Percentiles rank a stretch among this genome's conserved stretches.
Conservation (phyloP, 2,113 vertebrate genomes). For the Cheilinus undulatus region DNA sequence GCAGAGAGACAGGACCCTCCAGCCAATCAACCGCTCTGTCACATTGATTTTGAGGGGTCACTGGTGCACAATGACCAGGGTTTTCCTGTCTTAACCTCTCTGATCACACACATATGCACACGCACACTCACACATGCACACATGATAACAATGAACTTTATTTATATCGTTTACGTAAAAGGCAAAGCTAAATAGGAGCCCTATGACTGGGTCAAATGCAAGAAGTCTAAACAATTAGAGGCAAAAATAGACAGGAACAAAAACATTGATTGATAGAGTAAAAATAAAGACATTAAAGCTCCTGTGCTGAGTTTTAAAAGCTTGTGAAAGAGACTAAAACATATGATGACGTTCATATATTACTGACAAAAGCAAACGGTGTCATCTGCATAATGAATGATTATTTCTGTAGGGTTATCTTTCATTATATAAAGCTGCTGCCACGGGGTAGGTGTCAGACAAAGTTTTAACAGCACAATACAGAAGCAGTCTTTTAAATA, state of each 20-base stretch:
- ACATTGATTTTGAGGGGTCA: slow-evolving; percentile 85
- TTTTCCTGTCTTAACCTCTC: slow-evolving; percentile 83
- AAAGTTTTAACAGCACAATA: no score
- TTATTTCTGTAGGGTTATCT: no score
- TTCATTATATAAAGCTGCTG: no score
- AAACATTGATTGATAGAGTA: not conserved
- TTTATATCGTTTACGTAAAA: slow-evolving; percentile 35
- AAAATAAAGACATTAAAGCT: not conserved
- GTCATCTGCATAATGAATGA: no score
- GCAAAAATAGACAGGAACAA: slow-evolving; percentile 7
- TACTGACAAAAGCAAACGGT: no score
- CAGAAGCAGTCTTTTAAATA: no score
- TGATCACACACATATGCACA: slow-evolving; percentile 74
- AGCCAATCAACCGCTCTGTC: slow-evolving; percentile 84
- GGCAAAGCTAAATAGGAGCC: slow-evolving; percentile 4
- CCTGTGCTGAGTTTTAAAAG: no score
- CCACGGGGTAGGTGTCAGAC: no score
- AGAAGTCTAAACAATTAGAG: not conserved
- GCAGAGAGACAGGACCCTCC: slow-evolving; percentile 85
- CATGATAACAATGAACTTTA: slow-evolving; percentile 38
- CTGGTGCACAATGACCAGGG: slow-evolving; percentile 83
- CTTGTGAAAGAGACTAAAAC: no score
- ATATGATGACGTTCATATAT: no score
- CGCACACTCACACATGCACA: slow-evolving; percentile 46
- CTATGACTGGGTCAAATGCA: not conserved